Conservation (phyloP, 2,888 invertebrate genomes). For the Malacosoma neustria region DNA sequence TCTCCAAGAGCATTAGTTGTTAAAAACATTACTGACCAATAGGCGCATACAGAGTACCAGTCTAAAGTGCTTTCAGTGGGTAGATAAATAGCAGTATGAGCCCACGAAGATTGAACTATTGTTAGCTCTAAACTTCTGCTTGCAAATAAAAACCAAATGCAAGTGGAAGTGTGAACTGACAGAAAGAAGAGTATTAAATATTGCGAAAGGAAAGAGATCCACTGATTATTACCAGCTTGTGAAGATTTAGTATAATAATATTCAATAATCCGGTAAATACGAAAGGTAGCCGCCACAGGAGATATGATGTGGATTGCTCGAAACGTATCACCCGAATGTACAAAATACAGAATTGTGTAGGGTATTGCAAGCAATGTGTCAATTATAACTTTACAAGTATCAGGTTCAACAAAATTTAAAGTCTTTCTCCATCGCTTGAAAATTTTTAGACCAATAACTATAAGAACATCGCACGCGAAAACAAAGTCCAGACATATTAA, state of each 20-base stretch:
- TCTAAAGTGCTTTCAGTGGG: slow-evolving; percentile 50
- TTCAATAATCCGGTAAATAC: slow-evolving; percentile 54
- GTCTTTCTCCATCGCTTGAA: slow-evolving; percentile 59
- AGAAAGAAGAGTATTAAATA: slow-evolving; percentile 57
- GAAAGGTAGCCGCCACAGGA: slow-evolving; percentile 47
- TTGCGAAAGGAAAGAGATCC: slow-evolving; percentile 63
- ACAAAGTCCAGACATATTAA: slow-evolving; percentile 43
- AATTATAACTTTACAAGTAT: slow-evolving; percentile 37
- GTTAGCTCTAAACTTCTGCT: slow-evolving; percentile 45
- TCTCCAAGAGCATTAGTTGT: slow-evolving; percentile 65
- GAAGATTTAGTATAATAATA: slow-evolving; percentile 57
- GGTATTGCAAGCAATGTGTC: slow-evolving; percentile 51
- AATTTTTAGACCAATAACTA: slow-evolving; percentile 51
- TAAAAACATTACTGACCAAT: slow-evolving; percentile 63
- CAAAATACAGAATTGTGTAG: slow-evolving; percentile 46
- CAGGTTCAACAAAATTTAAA: slow-evolving; percentile 60
- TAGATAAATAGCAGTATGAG: slow-evolving; percentile 41
- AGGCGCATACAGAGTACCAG: slow-evolving; percentile 62
- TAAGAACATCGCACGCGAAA: slow-evolving; percentile 46
- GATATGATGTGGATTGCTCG: slow-evolving; percentile 47
- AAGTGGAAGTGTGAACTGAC: slow-evolving; percentile 61
- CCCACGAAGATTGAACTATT: slow-evolving; percentile 50
- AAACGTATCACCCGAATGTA: slow-evolving; percentile 17
- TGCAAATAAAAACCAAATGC: slow-evolving; percentile 61
- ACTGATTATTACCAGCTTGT: slow-evolving; percentile 63